These are phyloP conservation scores for Smutsia gigantea DNA, from an alignment of 2,797 vertebrate genomes.

Conservation along the genomic window DNA sequence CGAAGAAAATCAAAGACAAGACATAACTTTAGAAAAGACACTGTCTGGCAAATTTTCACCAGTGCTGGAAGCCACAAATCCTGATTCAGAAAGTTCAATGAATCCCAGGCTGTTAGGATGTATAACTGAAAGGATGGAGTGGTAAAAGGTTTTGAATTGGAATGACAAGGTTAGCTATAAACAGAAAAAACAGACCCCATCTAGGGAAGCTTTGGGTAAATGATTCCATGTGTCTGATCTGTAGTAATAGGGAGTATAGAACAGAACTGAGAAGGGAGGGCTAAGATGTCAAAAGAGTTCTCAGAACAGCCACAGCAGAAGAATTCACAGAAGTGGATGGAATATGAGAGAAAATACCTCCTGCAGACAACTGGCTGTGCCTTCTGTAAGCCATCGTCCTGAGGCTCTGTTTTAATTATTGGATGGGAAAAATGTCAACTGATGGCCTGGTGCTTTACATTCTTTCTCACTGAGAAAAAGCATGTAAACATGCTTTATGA, in stretches of 20 bases:
- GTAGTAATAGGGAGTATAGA: not conserved
- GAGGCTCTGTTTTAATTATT: not conserved
- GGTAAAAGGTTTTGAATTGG: not conserved
- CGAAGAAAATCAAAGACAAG: not conserved
- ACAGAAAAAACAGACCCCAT: no score
- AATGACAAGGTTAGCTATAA: not conserved
- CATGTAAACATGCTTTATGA: not conserved
- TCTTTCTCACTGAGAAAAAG: not conserved
- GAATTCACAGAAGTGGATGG: not conserved
- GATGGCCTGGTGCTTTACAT: not conserved
- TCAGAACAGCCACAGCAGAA: not conserved
- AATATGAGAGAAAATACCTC: not conserved
- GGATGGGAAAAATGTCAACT: not conserved
- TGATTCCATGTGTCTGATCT: not conserved
- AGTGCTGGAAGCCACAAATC: not conserved
- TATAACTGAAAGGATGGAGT: not conserved
- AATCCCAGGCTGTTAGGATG: not conserved
- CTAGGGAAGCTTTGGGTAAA: no score
- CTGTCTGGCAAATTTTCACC: not conserved
- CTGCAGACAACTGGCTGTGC: not conserved
- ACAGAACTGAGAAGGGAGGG: not conserved
- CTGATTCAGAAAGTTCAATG: not conserved
- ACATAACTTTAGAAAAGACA: not conserved
- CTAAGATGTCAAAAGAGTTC: not conserved
- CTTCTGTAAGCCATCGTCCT: not conserved